Percentiles rank a stretch among this genome's conserved stretches.
These are phyloP conservation scores for Malachius bipustulatus DNA, from an alignment of 2,888 invertebrate genomes.

Conservation along the genomic window DNA sequence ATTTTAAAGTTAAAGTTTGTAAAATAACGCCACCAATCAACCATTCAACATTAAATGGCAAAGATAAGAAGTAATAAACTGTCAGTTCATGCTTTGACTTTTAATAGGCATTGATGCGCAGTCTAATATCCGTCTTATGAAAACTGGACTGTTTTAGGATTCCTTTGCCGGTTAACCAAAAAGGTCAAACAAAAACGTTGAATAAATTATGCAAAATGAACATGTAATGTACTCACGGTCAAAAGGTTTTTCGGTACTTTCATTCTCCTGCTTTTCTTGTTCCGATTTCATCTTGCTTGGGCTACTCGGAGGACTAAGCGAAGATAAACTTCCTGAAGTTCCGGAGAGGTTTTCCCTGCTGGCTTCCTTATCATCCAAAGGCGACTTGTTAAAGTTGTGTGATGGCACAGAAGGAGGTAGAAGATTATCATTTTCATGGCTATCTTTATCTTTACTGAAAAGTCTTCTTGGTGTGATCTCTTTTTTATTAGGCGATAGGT, in stretches of 20 bases:
- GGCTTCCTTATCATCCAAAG: slow-evolving; percentile 34
- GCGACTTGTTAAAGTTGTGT: slow-evolving; percentile 35
- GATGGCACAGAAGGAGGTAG: slow-evolving; percentile 20
- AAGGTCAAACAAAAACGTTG: too few relatives aligned
- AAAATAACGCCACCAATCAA: too few relatives aligned
- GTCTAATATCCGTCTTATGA: too few relatives aligned
- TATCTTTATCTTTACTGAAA: slow-evolving; percentile 20
- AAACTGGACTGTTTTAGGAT: too few relatives aligned
- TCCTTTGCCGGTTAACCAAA: too few relatives aligned
- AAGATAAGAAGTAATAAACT: too few relatives aligned
- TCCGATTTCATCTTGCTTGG: slow-evolving; percentile 33
- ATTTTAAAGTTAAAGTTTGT: too few relatives aligned
- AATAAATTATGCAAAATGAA: too few relatives aligned
- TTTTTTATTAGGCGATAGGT: slow-evolving; percentile 12
- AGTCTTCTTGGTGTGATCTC: slow-evolving; percentile 20
- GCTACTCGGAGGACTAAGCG: slow-evolving; percentile 37
- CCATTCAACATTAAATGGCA: too few relatives aligned
- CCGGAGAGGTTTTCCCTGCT: slow-evolving; percentile 33
- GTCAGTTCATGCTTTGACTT: too few relatives aligned
- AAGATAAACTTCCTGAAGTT: slow-evolving; percentile 36
- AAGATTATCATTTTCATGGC: slow-evolving; percentile 20
- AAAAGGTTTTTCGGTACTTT: slow-evolving; percentile 41
- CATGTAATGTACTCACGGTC: too few relatives aligned
- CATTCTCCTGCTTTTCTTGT: slow-evolving; percentile 43
- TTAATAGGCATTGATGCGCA: too few relatives aligned